Base-by-base conservation (phyloP, 1,140 invertebrate genomes). In the Zaprionus ghesquierei region DNA sequence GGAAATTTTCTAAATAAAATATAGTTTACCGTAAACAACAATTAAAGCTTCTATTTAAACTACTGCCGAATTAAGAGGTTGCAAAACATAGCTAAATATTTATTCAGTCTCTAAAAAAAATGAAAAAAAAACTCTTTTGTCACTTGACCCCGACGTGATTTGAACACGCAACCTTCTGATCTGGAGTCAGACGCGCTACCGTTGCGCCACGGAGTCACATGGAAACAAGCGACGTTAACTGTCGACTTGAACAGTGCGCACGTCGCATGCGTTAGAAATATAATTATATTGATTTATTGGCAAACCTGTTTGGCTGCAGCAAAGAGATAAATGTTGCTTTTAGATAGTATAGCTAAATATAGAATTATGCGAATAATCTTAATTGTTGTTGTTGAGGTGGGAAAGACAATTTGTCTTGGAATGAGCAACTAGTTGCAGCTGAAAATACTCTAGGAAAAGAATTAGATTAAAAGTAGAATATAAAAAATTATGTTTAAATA, bases 111-210 rank as follows among this genome's bases (percentile, higher is more conserved):
- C n/a, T n/a, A n/a, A n/a, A n/a, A n/a, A 64, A 31, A 46, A 55
- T n/a, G n/a, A 49, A 55, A 49, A 55, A 49, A 5, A 22, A 25
- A 31, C 0, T 6, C n/a, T 9, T 35, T 13, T 20, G 2, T 5
- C 3, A 50, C 10, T 69, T 96, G 97, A 97, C 96, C 96, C 96
- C 96, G 96, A 97, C 96, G 97, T 97, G 97, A 98, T 97, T 98
- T 96, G 97, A 98, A 98, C 97, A 97, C 97, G 96, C 97, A 98
- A 97, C 97, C 97, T 98, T 98, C 96, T 97, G 97, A 97, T 98
- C 97, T 97, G 97, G 97, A 98, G 96, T 98, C 97, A 97, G 96
- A 98, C 97, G 97, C 96, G 96, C 97, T 97, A 98, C 97, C 96
- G 95, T 98, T 98, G 97, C 97, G 97, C 97, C 97, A 98, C 96